These are phyloP conservation scores for Ibycter americanus DNA, from an alignment of 2,797 vertebrate genomes.

Conservation along the genomic window DNA sequence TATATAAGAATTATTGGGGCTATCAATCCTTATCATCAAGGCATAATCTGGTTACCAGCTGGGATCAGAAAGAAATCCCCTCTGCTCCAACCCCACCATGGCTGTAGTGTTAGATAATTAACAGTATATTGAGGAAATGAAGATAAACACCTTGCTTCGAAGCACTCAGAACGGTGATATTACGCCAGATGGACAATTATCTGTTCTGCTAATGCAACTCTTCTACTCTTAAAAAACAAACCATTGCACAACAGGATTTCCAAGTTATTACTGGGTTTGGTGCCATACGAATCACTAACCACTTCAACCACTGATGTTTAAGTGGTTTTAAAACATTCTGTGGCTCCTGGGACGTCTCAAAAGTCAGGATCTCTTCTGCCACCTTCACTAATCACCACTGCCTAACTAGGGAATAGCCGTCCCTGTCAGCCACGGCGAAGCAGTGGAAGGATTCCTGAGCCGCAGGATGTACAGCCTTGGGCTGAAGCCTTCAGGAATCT, in stretches of 20 bases:
- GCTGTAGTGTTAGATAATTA: not conserved
- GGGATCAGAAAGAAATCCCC: not conserved
- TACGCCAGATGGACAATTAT: not conserved
- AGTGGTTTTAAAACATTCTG: not conserved
- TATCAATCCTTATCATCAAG: not conserved
- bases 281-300: not conserved
- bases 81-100: not conserved
- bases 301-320: not conserved
- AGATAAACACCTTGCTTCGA: not conserved
- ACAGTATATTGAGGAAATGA: not conserved
- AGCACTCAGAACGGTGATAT: not conserved
- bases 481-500: not conserved
- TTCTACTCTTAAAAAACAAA: not conserved
- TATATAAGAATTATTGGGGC: not conserved
- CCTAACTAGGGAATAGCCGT: rapidly evolving
- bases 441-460: not conserved
- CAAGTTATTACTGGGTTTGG: not conserved
- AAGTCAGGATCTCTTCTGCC: not conserved
- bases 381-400: not conserved
- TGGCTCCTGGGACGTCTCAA: not conserved
- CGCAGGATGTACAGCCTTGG: not conserved
- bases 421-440: not conserved
- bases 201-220: not conserved
- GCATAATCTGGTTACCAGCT: not conserved
- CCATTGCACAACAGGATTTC: not conserved